Evolutionary conservation across 2,113 vertebrate species (phyloP).

Genomic region (Arvicanthis niloticus): DNA sequence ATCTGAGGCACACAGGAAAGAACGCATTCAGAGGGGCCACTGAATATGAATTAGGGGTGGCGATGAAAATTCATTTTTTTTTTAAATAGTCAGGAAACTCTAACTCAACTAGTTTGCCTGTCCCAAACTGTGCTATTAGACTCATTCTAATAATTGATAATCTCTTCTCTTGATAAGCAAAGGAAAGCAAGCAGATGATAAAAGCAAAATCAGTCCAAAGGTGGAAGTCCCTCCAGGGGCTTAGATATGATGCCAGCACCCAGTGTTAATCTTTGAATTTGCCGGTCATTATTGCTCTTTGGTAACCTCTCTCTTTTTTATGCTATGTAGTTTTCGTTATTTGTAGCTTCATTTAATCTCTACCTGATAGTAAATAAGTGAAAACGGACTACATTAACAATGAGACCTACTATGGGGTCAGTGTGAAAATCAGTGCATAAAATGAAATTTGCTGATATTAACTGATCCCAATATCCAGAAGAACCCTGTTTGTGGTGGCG

Average conservation of each 20-base stretch:
- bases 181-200: too few relatives aligned
- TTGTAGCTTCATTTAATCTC: slow-evolving; percentile 4
- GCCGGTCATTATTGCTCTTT: not conserved
- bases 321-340: not conserved
- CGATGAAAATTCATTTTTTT: not conserved
- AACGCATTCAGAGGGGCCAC: not conserved
- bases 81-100: not conserved
- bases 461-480: not conserved
- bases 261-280: not conserved
- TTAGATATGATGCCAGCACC: not conserved
- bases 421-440: slow-evolving; percentile 17
- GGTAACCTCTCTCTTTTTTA: not conserved
- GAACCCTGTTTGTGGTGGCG: not conserved
- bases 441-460: not conserved
- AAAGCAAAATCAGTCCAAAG: not conserved
- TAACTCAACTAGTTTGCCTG: not conserved
- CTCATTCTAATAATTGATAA: not conserved
- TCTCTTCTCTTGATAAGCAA: not conserved
- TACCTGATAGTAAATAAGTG: not conserved
- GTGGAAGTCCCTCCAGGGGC: not conserved
- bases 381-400: not conserved
- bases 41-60: not conserved
- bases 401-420: not conserved
- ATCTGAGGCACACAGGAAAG: slow-evolving; percentile 67
- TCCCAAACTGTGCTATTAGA: not conserved